Evolutionary conservation across 2,113 vertebrate genomes (phyloP), one percentile per base, ranked within the genome.

Genomic region (rabbit (Oryctolagus cuniculus)): DNA sequence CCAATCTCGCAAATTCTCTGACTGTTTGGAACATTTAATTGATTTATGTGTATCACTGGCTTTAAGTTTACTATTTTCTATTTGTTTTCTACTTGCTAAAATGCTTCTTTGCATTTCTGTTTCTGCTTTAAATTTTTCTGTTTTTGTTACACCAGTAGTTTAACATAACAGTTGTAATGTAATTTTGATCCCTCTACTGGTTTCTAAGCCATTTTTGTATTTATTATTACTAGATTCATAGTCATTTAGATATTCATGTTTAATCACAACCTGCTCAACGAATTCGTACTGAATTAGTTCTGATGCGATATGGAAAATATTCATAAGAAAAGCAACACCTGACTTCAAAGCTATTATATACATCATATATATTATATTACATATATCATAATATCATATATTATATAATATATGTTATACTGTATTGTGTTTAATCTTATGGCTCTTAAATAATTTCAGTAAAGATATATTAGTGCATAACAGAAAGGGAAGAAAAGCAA

Each of bases 391-490:
- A 89, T 82, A 51, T 21, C 11, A 87, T 80, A 24, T n/a, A 11
- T 27, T 58, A 58, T 4, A 58, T 85, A 6, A 67, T 13, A n/a
- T 69, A 13, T 84, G 6, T 53, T 84, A 17, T 19, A 58, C 15
- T 17, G 55, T 16, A 58, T 58, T 58, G 55, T 58, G 55, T 58
- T 58, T 58, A 58, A 58, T 34, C 36, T 36, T 10, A 73, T 34
- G 24, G 5, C 17, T 88, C 84, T 89, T 73, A 82, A 80, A 61
- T 58, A 67, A 91, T 17, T 86, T 89, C 10, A 91, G 25, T 78
- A 90, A 84, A 74, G 8, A 16, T 58, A 25, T 69, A 74, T 81
- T 92, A 81, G n/a, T 81, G 17, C 87, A 85, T 78, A 84, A 80
- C 44, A 44, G 89, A 58, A 31, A 66, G n/a, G 63, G 74, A 38